Evolutionary conservation across 2,888 invertebrate genomes (phyloP), one percentile per base, ranked within the genome.

Genomic region (Athalia cordata): DNA sequence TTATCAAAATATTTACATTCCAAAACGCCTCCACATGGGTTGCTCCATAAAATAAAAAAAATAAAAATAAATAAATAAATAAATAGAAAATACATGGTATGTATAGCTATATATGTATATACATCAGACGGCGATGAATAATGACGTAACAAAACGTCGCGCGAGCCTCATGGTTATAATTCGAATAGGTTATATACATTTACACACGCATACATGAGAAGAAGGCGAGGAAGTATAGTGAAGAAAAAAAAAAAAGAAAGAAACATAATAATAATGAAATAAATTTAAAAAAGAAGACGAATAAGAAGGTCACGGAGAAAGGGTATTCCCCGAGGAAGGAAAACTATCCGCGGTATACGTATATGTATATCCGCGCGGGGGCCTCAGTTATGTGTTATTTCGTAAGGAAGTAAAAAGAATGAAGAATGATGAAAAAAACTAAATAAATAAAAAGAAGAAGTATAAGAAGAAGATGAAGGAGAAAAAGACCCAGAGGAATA

Each of bases 291-390:
- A 55, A 55, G n/a, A 52, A 52, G 52, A 9, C 8, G 61, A 7
- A 9, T 2, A 7, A 55, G 50, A 74, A 50, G 74, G 29, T 15
- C 15, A 61, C 4, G 61, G 61, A 50, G 61, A 61, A 61, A 61
- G 61, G 74, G 61, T 70, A 70, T 70, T 70, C 70, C 57, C 45
- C 70, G 55, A 55, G n/a, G 9, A 57, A 52, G 55, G 55, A 57
- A 49, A 45, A 70, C 29, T 45, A 70, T 55, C 57, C 29, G 15
- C 52, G 52, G 15, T 47, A 47, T 47, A 47, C 50, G 7, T 50
- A 50, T 9, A 8, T 43, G 5, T 64, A 7, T 8, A 11, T 43
- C 3, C 9, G 43, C 45, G 45, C 45, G 11, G 29, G 11, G 29
- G 11, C 9, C 5, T 67, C 9, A 13, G 49, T 47, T n/a, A 11